phyloP scores from a whole-genome alignment of 2,888 invertebrate species.

The Carterocephalus palaemon region DNA sequence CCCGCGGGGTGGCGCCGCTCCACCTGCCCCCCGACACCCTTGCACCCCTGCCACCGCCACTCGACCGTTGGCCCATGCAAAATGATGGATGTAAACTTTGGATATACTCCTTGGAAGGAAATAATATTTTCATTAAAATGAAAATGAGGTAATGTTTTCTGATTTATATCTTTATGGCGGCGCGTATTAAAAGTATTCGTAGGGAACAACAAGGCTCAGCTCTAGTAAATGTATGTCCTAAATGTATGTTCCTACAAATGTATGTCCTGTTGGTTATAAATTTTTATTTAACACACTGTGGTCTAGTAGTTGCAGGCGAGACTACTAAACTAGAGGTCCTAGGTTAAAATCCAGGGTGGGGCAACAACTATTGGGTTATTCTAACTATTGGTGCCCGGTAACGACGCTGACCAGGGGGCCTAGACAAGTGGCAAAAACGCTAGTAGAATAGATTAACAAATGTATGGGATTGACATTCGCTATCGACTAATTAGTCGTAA shows the following conservation, averaged over 20 bases:
- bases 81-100: conserved; percentile 79
- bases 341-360: no score
- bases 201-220: conserved; percentile 3
- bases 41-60: conserved; percentile 66
- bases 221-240: conserved; percentile 5
- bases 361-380: no score
- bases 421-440: no score
- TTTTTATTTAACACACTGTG: no score
- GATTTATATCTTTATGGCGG: conserved; percentile 45
- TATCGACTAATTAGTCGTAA: no score
- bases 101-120: conserved; percentile 76
- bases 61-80: conserved; percentile 79
- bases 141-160: conserved; percentile 68
- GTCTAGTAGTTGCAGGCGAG: no score
- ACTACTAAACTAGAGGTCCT: no score
- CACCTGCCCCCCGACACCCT: conserved; percentile 66
- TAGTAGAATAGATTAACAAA: no score
- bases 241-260: conserved; percentile 3
- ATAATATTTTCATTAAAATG: conserved; percentile 77
- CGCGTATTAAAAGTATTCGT: conserved; percentile 13
- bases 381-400: no score
- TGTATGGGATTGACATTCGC: no score
- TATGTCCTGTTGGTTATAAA: no score
- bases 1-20: conserved; percentile 72
- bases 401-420: no score